A percentile compares a stretch with the other conserved stretches of the same genome.
phyloP scores from a whole-genome alignment of 1,140 invertebrate genomes.

The Pteromalus puparum region DNA sequence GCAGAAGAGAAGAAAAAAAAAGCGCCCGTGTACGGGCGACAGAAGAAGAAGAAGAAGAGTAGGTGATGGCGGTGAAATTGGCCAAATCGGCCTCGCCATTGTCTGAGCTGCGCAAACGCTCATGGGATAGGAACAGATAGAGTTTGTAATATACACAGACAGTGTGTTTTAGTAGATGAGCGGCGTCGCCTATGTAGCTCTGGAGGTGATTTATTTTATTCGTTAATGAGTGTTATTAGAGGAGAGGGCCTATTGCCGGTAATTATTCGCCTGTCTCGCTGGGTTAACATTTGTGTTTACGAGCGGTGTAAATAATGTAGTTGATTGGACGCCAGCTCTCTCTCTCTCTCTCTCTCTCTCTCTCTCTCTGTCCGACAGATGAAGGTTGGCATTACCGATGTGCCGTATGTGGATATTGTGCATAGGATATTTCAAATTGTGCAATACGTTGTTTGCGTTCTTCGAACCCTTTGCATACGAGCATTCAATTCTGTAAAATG shows the following conservation, averaged over 20 bases:
- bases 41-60: background rate
- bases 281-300: slow-evolving; percentile 33
- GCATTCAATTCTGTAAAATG: too few species aligned
- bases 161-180: too few species aligned
- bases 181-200: background rate
- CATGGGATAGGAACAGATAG: background rate
- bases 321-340: slow-evolving; percentile 40
- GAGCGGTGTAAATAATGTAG: slow-evolving; percentile 49
- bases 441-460: too few species aligned
- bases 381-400: background rate
- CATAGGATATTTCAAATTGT: too few species aligned
- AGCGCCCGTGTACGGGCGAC: background rate
- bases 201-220: slow-evolving; percentile 35
- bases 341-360: too few species aligned
- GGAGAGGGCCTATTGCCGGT: background rate
- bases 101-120: background rate
- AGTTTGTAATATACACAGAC: background rate
- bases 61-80: background rate
- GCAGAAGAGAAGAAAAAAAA: background rate
- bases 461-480: too few species aligned
- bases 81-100: background rate
- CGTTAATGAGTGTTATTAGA: slow-evolving; percentile 34
- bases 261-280: slow-evolving; percentile 12
- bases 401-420: too few species aligned
- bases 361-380: background rate